Percentiles rank a stretch among this genome's conserved stretches.
phyloP scores from a whole-genome alignment of 1,140 invertebrate genomes.

The Xylocopa sonorina region DNA sequence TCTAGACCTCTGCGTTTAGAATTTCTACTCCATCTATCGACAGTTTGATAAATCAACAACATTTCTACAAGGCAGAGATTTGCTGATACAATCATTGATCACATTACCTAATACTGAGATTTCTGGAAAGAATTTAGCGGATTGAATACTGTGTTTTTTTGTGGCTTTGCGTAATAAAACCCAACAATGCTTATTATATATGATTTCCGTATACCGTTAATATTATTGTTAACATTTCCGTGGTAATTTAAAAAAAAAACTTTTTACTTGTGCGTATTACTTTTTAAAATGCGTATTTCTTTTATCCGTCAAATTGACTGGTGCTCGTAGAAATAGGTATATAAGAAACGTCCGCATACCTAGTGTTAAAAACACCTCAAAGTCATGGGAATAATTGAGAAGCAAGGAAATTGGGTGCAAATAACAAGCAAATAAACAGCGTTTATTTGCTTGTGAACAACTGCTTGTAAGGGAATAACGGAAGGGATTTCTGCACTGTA shows the following conservation, averaged over 20 bases:
- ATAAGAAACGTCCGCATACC: too few relatives aligned
- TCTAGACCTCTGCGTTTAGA: background rate
- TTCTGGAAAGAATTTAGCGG: conserved; percentile 21
- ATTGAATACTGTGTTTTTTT: too few relatives aligned
- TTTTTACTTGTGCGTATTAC: too few relatives aligned
- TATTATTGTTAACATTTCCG: too few relatives aligned
- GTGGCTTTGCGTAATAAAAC: too few relatives aligned
- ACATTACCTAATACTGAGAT: conserved; percentile 3
- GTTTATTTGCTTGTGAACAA: background rate
- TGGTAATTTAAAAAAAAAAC: too few relatives aligned
- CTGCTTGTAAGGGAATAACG: background rate
- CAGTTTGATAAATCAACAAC: conserved; percentile 22
- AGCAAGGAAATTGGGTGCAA: conserved; percentile 7
- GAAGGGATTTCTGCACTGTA: conserved; percentile 20
- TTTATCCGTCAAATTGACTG: too few relatives aligned
- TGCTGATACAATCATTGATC: conserved; percentile 1
- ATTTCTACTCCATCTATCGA: background rate
- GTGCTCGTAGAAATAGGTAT: too few relatives aligned
- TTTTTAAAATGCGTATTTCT: too few relatives aligned
- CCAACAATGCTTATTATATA: too few relatives aligned
- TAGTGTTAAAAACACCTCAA: background rate
- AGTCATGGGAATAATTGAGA: background rate
- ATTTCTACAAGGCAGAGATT: conserved; percentile 24
- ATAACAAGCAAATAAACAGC: background rate
- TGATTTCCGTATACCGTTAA: too few relatives aligned